phyloP scores from a whole-genome alignment of 1,140 invertebrate species.

The Zaprionus camerounensis region DNA sequence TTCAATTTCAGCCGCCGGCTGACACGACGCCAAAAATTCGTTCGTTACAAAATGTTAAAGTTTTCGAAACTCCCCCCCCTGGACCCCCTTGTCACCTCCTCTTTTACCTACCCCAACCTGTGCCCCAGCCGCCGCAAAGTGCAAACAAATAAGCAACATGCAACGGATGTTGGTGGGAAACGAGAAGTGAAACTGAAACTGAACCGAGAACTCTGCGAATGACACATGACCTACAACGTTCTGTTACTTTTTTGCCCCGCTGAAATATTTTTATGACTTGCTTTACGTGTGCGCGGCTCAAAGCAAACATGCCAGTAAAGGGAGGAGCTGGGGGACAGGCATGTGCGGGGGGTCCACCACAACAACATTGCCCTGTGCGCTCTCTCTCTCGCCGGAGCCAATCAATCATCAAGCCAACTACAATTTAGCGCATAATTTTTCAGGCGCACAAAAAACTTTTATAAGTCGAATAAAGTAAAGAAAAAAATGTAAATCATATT shows the following conservation, averaged over 20 bases:
- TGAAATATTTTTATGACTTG: slow-evolving; percentile 78
- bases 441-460: slow-evolving; percentile 20
- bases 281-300: slow-evolving; percentile 61
- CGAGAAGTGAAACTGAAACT: slow-evolving; percentile 34
- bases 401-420: slow-evolving; percentile 70
- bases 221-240: slow-evolving; percentile 76
- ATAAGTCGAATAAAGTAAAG: slow-evolving; percentile 8
- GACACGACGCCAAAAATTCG: slow-evolving; percentile 31
- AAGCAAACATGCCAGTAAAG: slow-evolving; percentile 43
- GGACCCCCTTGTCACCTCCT: background rate
- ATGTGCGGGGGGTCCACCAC: background rate
- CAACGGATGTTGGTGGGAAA: slow-evolving; percentile 38
- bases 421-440: slow-evolving; percentile 65
- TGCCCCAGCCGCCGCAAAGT: slow-evolving; percentile 43
- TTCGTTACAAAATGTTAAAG: slow-evolving; percentile 61
- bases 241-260: slow-evolving; percentile 58
- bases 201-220: slow-evolving; percentile 65
- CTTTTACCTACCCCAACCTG: background rate
- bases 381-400: slow-evolving; percentile 22
- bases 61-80: slow-evolving; percentile 32
- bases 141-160: slow-evolving; percentile 73
- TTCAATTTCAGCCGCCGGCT: slow-evolving; percentile 61
- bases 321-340: background rate
- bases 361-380: slow-evolving; percentile 5
- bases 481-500: slow-evolving; percentile 30